Evolutionary conservation across 2,113 vertebrate species (phyloP), one percentile per base, ranked within the genome.

Genomic region (Pampusana beccarii): DNA sequence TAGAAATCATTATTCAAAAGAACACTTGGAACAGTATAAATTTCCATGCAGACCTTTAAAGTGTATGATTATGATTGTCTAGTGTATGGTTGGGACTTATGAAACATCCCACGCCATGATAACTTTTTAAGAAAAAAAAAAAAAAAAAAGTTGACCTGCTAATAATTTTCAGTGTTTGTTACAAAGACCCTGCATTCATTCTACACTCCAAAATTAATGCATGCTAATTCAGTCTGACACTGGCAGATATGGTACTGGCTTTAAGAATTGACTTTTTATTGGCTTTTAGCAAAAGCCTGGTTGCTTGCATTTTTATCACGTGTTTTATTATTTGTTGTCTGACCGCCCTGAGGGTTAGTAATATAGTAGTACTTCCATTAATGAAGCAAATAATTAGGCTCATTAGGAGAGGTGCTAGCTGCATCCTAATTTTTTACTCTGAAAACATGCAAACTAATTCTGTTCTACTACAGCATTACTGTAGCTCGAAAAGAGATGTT

Each of bases 361-460:
- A 87, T 84, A 53, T 7, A 36, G 34, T 29, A 79, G 44, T 73
- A 86, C 28, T 89, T 95, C 51, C 54, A 70, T 78, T 94, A 96
- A 95, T 92, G 85, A 97, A 96, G 89, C 33, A 93, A 82, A 86
- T 97, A 90, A 96, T 96, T 96, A 95, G 67, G 36, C 84, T 97
- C 89, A 96, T 96, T 96, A 95, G 67, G 38, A 80, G 42, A 89
- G 65, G 9, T 95, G 15, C 67, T 92, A 80, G 18, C 13, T 81
- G 8, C 29, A 12, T 77, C 60, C 34, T 74, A 5, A 14, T 48
- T 38, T 90, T 93, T 88, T 48, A 33, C 20, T 78, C 21, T 25
- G 5, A 71, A 92, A 91, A 75, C 65, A 65, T 11, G 53, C 48
- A 75, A n/a, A 56, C 36, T 64, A 69, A 51, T 78, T 89, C 51